Conservation (phyloP, 2,888 invertebrate species). For the Coecobrya sp. region DNA sequence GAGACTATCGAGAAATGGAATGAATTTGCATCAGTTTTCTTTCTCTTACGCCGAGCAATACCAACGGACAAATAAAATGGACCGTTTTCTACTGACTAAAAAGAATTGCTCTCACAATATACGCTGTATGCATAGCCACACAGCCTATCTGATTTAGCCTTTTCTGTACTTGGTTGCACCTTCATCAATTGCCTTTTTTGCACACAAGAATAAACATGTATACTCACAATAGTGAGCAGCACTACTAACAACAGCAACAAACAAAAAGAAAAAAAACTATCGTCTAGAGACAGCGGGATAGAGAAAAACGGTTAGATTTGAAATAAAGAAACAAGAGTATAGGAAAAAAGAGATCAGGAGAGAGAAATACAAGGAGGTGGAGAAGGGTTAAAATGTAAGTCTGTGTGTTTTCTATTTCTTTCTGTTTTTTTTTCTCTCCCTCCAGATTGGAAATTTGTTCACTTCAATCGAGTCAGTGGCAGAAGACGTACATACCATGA, state of each 20-base stretch:
- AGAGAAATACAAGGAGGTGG: not conserved
- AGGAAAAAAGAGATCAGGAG: not conserved
- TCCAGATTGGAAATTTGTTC: conserved; percentile 72
- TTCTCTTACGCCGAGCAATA: not conserved
- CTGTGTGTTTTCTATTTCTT: not conserved
- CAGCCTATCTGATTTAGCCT: not conserved
- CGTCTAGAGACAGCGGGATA: conserved; percentile 20
- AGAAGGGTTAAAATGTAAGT: conserved; percentile 23
- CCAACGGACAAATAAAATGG: conserved; percentile 50
- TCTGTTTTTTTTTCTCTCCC: not conserved
- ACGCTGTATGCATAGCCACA: not conserved
- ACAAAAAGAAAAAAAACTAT: not conserved
- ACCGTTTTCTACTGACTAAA: conserved; percentile 45
- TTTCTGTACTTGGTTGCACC: not conserved
- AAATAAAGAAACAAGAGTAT: conserved; percentile 54
- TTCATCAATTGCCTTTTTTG: conserved; percentile 41
- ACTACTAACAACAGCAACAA: conserved; percentile 21
- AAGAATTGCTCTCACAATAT: not conserved
- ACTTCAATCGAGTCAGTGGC: conserved; percentile 74
- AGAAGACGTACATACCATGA: conserved; percentile 37
- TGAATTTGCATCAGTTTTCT: conserved; percentile 61
- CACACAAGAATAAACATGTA: not conserved
- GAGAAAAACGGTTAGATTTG: conserved; percentile 44
- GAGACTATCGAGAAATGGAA: conserved; percentile 27
- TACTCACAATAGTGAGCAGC: not conserved